Evolutionary conservation across 2,113 vertebrate species (phyloP), one percentile per base, ranked within the genome.

Genomic region (Mesoclemmys tuberculata): DNA sequence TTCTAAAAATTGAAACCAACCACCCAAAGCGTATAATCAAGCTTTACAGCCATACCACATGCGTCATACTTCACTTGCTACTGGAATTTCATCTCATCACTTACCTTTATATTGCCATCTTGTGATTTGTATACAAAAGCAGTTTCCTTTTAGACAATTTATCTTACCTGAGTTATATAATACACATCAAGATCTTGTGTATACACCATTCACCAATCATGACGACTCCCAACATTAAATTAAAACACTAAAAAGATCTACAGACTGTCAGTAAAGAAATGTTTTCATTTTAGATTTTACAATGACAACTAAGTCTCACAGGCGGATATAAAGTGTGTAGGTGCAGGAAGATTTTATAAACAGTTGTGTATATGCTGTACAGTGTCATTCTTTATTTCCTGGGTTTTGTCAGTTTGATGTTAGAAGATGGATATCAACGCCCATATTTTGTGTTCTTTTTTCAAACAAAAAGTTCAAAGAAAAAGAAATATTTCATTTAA

Each of bases 31-130:
- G 41, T 41, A 31, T 21, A 19, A 64, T 22, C 29, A 1, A 7
- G 26, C 38, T 74, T 87, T 51, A 78, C 6, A 49, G 83, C 79
- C 82, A 27, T 1, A 2, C 29, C 54, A 49, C 75, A 81, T 84
- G 89, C 19, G 5, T 82, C 89, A 35, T 14, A 3, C 49, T 41
- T 54, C 21, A 2, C 48, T 3, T 5, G 71, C 85, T 56, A 74
- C 78, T 56, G 52, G 58, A 68, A 27, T 31, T 41, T 41, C 80
- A 77, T 77, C 26, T 46, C 41, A 1, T 5, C 0, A 1, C 18
- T 1, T 2, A 71, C 5, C 0, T 2, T n/a, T 51, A 38, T 2
- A 4, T 35, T 85, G 84, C 82, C 75, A 8, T 0, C 0, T 1
- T 0, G 64, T 8, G 44, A n/a, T 13, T 1, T 29, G 88, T 14